A percentile compares a stretch with the other conserved stretches of the same genome.
phyloP scores from a whole-genome alignment of 2,888 invertebrate species.

The Augiades crinisus region DNA sequence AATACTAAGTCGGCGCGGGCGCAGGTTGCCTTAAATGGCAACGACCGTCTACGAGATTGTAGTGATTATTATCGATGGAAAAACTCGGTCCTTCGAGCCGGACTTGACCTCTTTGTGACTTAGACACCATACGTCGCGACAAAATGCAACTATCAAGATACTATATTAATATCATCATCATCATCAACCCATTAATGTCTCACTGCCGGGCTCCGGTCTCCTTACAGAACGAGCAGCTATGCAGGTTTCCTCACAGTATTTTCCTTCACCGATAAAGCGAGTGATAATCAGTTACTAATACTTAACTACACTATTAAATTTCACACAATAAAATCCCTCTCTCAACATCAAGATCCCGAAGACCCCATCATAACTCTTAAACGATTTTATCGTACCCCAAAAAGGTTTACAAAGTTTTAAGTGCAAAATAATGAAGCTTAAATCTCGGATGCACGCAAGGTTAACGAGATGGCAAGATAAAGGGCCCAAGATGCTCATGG shows the following conservation, averaged over 20 bases:
- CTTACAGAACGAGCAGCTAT: too few relatives aligned
- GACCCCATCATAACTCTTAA: background rate
- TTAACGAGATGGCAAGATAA: slow-evolving; percentile 62
- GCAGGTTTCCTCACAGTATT: too few relatives aligned
- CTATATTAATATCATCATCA: too few relatives aligned
- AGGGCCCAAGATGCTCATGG: slow-evolving; percentile 32
- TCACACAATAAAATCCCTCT: background rate
- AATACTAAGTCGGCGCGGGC: slow-evolving; percentile 55
- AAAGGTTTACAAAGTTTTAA: slow-evolving; percentile 40
- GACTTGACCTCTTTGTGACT: slow-evolving; percentile 67
- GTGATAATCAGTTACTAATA: background rate
- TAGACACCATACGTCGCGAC: slow-evolving; percentile 23
- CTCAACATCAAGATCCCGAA: background rate
- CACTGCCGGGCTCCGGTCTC: too few relatives aligned
- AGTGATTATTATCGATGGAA: slow-evolving; percentile 70
- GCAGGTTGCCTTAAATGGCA: slow-evolving; percentile 73
- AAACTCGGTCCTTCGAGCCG: slow-evolving; percentile 69
- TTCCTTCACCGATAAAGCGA: too few relatives aligned
- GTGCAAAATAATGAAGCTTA: slow-evolving; percentile 60
- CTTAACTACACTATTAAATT: background rate
- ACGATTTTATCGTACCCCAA: slow-evolving; percentile 46
- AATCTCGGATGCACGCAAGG: slow-evolving; percentile 60
- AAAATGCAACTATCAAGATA: background rate
- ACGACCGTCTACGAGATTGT: slow-evolving; percentile 52
- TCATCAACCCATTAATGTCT: too few relatives aligned